phyloP scores from a whole-genome alignment of 2,797 vertebrate species.

The Nasua narica region DNA sequence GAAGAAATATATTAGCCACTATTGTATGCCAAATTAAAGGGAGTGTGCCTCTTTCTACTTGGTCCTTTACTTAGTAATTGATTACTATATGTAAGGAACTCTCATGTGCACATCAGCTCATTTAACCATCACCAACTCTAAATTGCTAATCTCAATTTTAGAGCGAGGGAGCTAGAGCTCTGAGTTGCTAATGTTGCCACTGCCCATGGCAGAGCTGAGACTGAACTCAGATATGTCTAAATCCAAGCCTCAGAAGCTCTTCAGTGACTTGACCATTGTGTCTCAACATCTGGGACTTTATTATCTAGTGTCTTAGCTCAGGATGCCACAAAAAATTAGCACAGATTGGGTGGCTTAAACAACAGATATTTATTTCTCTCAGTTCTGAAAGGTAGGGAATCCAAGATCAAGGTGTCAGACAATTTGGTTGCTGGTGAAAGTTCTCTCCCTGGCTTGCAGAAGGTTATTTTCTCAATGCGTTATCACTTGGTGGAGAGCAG shows the following conservation, averaged over 20 bases:
- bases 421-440: neutral
- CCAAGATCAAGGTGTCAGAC: neutral
- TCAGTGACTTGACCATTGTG: neutral
- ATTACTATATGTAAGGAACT: neutral
- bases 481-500: neutral
- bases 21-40: neutral
- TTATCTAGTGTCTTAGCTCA: neutral
- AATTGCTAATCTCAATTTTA: neutral
- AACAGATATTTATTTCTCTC: neutral
- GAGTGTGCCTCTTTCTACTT: neutral
- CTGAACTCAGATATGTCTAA: neutral
- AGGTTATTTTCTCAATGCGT: neutral
- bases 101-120: neutral
- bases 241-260: neutral
- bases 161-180: neutral
- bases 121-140: neutral
- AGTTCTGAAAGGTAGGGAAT: neutral
- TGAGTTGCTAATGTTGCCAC: neutral
- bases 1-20: neutral
- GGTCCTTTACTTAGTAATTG: neutral
- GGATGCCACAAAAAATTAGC: neutral
- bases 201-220: neutral
- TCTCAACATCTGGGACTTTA: neutral
- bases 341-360: neutral
- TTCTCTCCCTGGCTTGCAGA: neutral